Evolutionary conservation across 1,140 invertebrate genomes (phyloP), one percentile per base, ranked within the genome.

Genomic region (Aphidius gifuensis): DNA sequence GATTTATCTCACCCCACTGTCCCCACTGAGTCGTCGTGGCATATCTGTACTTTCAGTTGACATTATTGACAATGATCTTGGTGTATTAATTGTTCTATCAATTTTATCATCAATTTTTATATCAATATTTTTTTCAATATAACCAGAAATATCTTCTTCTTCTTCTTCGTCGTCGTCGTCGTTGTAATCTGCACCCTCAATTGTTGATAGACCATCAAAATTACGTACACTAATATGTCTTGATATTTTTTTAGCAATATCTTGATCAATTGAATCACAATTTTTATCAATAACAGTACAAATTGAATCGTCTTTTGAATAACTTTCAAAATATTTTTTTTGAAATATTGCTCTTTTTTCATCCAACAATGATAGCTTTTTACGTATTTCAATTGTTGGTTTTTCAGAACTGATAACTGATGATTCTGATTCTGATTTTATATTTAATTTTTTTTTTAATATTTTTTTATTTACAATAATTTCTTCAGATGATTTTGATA

Each of bases 181-280:
- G 5, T 32, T 32, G 23, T 16, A 16, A 16, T 16, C 16, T 16
- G 72, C 73, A 9, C 72, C 73, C 49, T 74, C 77, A 66, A 80
- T 74, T 11, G 75, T 77, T 11, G 77, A 74, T 42, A 79, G 79
- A 7, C 75, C 73, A 47, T 80, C 77, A 63, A 79, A 77, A 44
- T 74, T 79, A 9, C 69, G 68, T n/a, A 78, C 79, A 60, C 74
- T 79, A 32, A 79, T 78, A 53, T 79, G 23, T 32, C 4, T 32
- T 32, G 23, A 32, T 32, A 32, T 3, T 32, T 32, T 32, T 3
- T 32, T 32, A 32, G 2, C 47, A 5, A 53, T 62, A 5, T 53
- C 59, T 43, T 61, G 49, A 47, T 38, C 70, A 67, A 62, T 66
- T 49, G 58, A 61, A 46, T 66, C 71, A 3, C 67, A 9, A 9